Evolutionary conservation across 2,888 invertebrate genomes (phyloP), one percentile per base, ranked within the genome.

Genomic region (Muscina levida): DNA sequence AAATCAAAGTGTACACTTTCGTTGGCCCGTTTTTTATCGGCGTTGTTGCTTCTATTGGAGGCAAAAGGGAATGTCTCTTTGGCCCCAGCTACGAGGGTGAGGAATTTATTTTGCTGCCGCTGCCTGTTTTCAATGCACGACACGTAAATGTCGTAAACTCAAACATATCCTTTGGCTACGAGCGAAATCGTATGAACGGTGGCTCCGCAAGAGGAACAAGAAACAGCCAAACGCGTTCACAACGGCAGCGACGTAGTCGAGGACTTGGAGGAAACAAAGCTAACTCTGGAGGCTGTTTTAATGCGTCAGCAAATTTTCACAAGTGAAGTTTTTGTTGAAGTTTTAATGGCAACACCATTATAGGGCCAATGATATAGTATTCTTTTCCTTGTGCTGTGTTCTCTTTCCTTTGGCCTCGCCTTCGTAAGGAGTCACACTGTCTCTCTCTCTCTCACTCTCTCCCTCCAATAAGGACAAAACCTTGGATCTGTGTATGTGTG

Each of bases 281-380:
- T 73, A 81, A 74, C 71, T 73, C 72, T 68, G 48, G 71, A 81
- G 80, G 80, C 80, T 71, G 71, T 77, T 81, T 77, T 72, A 77
- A 77, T 77, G 77, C 77, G 81, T 81, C 81, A 81, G 81, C 77
- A 81, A 74, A 77, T 77, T 77, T 72, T 81, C 74, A 72, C 77
- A 75, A 75, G 22, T 77, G 72, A 81, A 77, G 74, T 77, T 81
- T 81, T 68, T 77, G 77, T 72, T 77, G 81, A 77, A 81, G 81
- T 81, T 81, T 81, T 81, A 81, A 77, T 77, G 81, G 71, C 74
- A 81, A 74, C 73, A 53, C 66, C 80, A 81, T 77, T 77, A 74
- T 68, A 74, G 51, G 72, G 80, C 74, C 74, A 81, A 77, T 81
- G 81, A 77, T 74, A 72, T 74, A 72, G 71, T 31, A 72, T 67